Base-by-base conservation (phyloP, 2,113 vertebrate species). In the Caranx ignobilis region DNA sequence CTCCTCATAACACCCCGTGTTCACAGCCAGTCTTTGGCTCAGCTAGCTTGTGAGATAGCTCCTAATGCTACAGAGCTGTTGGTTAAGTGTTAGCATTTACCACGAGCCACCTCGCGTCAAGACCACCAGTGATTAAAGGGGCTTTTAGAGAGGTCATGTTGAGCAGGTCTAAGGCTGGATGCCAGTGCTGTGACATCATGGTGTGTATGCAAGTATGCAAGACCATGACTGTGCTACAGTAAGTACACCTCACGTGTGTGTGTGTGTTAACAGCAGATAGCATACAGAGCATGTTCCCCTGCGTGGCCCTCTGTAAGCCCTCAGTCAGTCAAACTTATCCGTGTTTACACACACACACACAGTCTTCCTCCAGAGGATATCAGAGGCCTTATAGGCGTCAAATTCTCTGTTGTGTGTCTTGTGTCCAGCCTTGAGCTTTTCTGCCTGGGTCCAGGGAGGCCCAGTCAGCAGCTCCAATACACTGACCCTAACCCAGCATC, bases 281-380 rank as follows among this genome's bases (percentile, higher is more conserved):
- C 21, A 48, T 60, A 19, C 50, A 0, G 35, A 62, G 43, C 65
- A 67, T 43, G 48, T 55, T 68, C 50, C 74, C 63, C 57, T 64
- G 35, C 3, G 32, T 66, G 78, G n/a, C 56, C 47, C 50, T 70
- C 76, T 79, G 72, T 56, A 75, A 82, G 37, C 72, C 59, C 69
- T 71, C 60, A 65, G 75, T 83, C 64, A 75, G 64, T 81, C 57
- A 82, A 72, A 88, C 80, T 78, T 87, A 57, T 89, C 89, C 5
- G 5, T 73, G 60, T 89, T 83, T 77, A 87, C 64, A 43, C 55
- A 86, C 73, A 34, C 59, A 45, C 52, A 81, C 67, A 80, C 65
- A 69, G n/a, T 79, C 57, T 62, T 71, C 71, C 73, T 90, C 19
- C 1, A 37, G 80, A 37, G 78, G 66, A 81, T 66, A 87, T 70